phyloP scores from a whole-genome alignment of 2,888 invertebrate genomes.

The Andrena marginata region DNA sequence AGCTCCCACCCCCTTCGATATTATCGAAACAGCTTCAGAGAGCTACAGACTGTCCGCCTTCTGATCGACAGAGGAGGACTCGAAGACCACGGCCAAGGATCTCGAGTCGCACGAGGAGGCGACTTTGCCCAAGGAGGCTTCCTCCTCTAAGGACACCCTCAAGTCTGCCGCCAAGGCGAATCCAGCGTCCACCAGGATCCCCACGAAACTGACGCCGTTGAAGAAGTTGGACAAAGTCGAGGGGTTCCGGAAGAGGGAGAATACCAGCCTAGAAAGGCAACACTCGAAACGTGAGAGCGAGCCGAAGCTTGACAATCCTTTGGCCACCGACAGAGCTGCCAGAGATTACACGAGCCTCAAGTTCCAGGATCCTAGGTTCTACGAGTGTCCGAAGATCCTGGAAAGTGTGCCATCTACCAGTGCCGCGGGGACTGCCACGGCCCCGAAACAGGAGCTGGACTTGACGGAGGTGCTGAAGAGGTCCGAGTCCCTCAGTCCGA shows the following conservation, averaged over 20 bases:
- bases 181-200: conserved; percentile 77
- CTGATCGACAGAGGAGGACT: conserved; percentile 83
- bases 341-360: conserved; percentile 82
- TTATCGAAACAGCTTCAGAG: background rate
- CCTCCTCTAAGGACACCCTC: conserved; percentile 29
- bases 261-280: conserved; percentile 51
- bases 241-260: conserved; percentile 64
- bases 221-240: conserved; percentile 67
- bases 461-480: conserved; percentile 86
- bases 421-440: background rate
- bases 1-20: background rate
- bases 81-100: conserved; percentile 84
- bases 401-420: conserved; percentile 45
- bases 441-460: conserved; percentile 56
- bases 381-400: conserved; percentile 80
- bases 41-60: background rate
- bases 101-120: conserved; percentile 80
- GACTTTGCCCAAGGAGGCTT: conserved; percentile 77
- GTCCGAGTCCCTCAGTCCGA: conserved; percentile 85
- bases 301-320: conserved; percentile 63
- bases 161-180: conserved; percentile 52
- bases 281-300: conserved; percentile 64
- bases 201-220: conserved; percentile 80
- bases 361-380: conserved; percentile 82
- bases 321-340: conserved; percentile 78